Percentiles rank a stretch among this genome's conserved stretches.
Evolutionary conservation across 2,797 vertebrate genomes (phyloP).

Genomic region (Meda fulgida): DNA sequence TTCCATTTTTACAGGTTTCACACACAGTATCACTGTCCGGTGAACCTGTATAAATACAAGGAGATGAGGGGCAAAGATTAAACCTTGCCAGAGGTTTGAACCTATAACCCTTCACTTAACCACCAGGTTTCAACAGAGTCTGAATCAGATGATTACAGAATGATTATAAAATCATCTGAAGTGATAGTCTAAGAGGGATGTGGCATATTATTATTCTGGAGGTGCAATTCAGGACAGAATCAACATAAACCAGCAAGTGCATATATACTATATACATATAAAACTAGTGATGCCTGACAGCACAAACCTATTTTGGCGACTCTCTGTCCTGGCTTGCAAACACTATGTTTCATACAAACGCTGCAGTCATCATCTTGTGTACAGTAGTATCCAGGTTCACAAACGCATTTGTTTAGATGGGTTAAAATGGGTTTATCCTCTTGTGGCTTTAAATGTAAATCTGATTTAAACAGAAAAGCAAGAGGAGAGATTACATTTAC

Average conservation of each 20-base stretch:
- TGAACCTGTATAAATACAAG: slow-evolving; percentile 60
- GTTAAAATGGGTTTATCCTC: accelerated
- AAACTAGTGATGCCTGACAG: not conserved
- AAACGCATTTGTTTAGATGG: slow-evolving; percentile 28
- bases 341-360: slow-evolving; percentile 61
- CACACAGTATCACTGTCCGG: slow-evolving; percentile 64
- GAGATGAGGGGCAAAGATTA: not conserved
- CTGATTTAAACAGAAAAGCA: slow-evolving; percentile 58
- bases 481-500: not conserved
- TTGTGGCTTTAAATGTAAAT: slow-evolving; percentile 60
- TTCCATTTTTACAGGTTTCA: slow-evolving; percentile 57
- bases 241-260: not conserved
- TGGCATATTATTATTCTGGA: not conserved
- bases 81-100: not conserved
- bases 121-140: not conserved
- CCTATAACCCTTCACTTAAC: not conserved
- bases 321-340: slow-evolving; percentile 60
- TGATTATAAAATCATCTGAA: not conserved
- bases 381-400: slow-evolving; percentile 71
- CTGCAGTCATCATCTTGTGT: slow-evolving; percentile 39
- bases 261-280: not conserved
- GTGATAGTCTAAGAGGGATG: not conserved
- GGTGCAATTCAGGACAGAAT: not conserved
- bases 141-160: not conserved
- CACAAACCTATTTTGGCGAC: slow-evolving; percentile 42